These are phyloP conservation scores for Rallus crepitans DNA, from an alignment of 2,797 vertebrate genomes.

Conservation along the genomic window DNA sequence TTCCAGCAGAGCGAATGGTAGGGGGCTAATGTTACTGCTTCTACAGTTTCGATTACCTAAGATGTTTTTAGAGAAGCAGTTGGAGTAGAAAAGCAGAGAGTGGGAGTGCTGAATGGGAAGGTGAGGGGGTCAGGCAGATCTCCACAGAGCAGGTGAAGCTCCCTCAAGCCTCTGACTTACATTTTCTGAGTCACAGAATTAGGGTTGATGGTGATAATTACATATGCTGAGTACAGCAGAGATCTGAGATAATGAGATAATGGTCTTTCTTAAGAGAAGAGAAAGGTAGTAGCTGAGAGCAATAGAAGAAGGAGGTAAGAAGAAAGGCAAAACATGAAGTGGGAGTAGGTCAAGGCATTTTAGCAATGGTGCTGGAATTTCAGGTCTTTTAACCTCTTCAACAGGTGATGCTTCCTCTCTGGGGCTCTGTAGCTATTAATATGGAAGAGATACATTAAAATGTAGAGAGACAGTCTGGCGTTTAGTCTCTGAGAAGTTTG, in stretches of 20 bases:
- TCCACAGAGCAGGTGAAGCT: neutral
- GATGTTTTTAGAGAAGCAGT: neutral
- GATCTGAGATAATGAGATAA: conserved; percentile 20
- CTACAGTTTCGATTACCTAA: neutral
- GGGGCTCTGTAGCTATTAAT: conserved; percentile 33
- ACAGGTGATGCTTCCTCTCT: conserved; percentile 21
- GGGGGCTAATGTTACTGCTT: neutral
- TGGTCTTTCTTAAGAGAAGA: neutral
- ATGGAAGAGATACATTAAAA: conserved; percentile 42
- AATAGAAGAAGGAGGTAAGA: neutral
- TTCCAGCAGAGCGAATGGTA: neutral
- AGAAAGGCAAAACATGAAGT: conserved; percentile 24
- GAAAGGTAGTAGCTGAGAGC: conserved; percentile 22
- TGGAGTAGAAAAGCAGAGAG: conserved; percentile 10
- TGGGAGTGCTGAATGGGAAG: neutral
- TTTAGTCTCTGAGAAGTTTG: conserved; percentile 3
- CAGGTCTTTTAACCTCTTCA: conserved; percentile 46
- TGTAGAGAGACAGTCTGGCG: conserved; percentile 41
- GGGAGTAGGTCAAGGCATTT: conserved; percentile 35
- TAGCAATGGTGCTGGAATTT: conserved; percentile 49
- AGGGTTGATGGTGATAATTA: neutral
- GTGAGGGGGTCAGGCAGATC: neutral
- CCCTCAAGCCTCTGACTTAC: neutral
- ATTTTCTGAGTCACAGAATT: conserved; percentile 31
- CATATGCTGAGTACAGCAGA: neutral